Conservation (phyloP, 2,113 vertebrate species). For the Muntiacus reevesi region DNA sequence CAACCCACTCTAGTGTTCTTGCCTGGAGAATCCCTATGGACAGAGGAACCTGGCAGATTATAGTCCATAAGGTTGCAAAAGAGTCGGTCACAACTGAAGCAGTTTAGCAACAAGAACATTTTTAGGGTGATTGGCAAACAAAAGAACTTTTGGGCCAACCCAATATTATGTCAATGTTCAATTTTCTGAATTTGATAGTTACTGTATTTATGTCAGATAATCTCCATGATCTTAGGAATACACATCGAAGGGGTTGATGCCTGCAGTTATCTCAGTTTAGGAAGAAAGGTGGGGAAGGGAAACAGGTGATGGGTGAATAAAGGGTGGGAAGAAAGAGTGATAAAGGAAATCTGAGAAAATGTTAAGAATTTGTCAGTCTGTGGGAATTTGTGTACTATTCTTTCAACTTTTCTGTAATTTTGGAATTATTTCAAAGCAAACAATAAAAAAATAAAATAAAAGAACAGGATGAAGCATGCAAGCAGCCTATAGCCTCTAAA, state of each 20-base stretch:
- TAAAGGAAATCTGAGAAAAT: background rate
- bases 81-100: background rate
- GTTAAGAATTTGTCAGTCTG: background rate
- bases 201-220: background rate
- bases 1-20: background rate
- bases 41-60: background rate
- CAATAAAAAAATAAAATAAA: background rate
- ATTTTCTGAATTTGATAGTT: background rate
- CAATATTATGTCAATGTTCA: background rate
- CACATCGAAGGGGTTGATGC: background rate
- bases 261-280: background rate
- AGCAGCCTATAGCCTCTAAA: no score
- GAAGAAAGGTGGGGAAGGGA: background rate
- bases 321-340: no score
- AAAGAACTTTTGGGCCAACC: background rate
- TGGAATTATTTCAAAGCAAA: background rate
- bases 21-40: background rate
- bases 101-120: background rate
- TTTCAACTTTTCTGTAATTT: background rate
- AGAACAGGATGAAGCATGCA: background rate
- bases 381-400: background rate
- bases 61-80: background rate
- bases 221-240: background rate
- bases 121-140: background rate
- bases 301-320: background rate